phyloP scores from a whole-genome alignment of 2,113 vertebrate genomes.

The Spheniscus mendiculus region DNA sequence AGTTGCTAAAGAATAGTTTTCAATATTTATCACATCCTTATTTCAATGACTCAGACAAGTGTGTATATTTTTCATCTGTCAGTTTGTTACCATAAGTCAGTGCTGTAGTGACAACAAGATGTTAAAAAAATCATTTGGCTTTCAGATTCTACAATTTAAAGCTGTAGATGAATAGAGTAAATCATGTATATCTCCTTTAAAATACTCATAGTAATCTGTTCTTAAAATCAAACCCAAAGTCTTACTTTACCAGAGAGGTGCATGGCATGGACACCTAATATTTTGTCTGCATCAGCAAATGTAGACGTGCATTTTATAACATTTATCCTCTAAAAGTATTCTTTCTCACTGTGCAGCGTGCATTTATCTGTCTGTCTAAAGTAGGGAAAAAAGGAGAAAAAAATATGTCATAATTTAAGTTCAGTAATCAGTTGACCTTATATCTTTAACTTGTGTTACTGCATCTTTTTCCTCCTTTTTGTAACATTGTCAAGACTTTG shows the following conservation, averaged over 20 bases:
- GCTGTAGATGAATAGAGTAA: background rate
- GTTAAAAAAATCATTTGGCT: constrained; percentile 41
- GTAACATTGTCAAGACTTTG: background rate
- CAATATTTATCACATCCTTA: background rate
- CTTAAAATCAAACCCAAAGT: background rate
- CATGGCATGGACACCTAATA: background rate
- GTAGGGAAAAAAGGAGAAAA: rapidly evolving
- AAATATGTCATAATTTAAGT: background rate
- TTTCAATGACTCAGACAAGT: background rate
- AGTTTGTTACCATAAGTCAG: constrained; percentile 12
- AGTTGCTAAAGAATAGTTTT: background rate
- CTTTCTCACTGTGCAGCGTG: background rate
- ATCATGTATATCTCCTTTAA: background rate
- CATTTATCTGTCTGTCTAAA: background rate
- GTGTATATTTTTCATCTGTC: constrained; percentile 21
- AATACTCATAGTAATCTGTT: background rate
- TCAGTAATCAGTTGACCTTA: background rate
- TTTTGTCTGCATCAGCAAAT: background rate
- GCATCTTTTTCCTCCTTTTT: background rate
- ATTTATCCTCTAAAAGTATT: background rate
- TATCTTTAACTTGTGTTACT: background rate
- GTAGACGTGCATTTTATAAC: background rate
- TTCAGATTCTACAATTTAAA: constrained; percentile 25
- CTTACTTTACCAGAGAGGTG: background rate
- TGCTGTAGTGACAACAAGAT: background rate